A percentile compares a stretch with the other conserved stretches of the same genome.
These are phyloP conservation scores for Arctopsyche grandis DNA, from an alignment of 1,140 invertebrate species.

Conservation along the genomic window DNA sequence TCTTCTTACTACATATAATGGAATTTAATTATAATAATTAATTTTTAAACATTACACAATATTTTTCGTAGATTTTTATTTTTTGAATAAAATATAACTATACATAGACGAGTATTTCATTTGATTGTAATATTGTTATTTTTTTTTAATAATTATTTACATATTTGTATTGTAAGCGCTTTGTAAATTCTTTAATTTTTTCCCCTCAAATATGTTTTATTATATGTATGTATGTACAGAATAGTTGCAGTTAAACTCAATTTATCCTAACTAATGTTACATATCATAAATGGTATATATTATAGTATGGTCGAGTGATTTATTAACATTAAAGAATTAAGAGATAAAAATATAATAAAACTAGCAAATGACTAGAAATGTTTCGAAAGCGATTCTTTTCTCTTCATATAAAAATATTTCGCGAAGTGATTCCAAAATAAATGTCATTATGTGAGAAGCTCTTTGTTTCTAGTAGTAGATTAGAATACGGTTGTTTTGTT, in stretches of 20 bases:
- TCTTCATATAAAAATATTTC: constrained; percentile 1
- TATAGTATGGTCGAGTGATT: too few species aligned
- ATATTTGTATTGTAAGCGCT: constrained; percentile 8
- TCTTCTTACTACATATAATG: background rate
- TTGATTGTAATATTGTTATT: background rate
- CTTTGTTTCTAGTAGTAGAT: background rate
- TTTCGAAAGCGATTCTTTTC: background rate
- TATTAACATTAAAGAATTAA: background rate
- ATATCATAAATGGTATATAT: too few species aligned
- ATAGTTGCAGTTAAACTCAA: background rate
- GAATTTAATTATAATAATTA: background rate
- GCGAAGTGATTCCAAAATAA: background rate
- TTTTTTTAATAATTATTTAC: too few species aligned
- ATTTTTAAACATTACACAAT: background rate
- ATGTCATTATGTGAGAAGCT: background rate
- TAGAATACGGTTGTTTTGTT: constrained; percentile 51
- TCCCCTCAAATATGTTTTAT: constrained; percentile 4
- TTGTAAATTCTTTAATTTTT: constrained; percentile 8
- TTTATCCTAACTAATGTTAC: too few species aligned
- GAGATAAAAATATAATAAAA: background rate
- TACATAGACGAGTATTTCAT: background rate
- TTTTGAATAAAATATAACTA: background rate
- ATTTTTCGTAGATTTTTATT: background rate
- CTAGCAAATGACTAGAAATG: constrained; percentile 23
- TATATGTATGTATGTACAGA: constrained; percentile 14